phyloP scores from a whole-genome alignment of 2,888 invertebrate species.

The Drosophila phalerata region DNA sequence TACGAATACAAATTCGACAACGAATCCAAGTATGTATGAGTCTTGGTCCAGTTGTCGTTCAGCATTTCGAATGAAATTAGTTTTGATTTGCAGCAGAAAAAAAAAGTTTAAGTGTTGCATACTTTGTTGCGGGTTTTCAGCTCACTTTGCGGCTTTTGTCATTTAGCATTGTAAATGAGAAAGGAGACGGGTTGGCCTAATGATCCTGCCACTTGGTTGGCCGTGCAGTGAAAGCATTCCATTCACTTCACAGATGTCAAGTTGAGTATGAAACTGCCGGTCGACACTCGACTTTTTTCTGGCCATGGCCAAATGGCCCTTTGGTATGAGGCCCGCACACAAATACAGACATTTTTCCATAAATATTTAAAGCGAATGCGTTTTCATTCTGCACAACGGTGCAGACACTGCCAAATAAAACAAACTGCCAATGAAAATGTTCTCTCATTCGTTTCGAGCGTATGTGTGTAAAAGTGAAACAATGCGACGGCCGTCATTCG shows the following conservation, averaged over 20 bases:
- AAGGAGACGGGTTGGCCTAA: constrained; percentile 4
- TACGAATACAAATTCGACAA: background rate
- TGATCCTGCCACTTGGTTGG: constrained; percentile 34
- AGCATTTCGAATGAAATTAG: constrained; percentile 60
- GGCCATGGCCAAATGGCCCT: constrained; percentile 8
- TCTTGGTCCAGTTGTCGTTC: constrained; percentile 14
- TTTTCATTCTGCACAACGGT: constrained; percentile 78
- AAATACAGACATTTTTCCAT: constrained; percentile 82
- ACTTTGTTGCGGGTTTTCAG: constrained; percentile 51
- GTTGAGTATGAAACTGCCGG: constrained; percentile 46
- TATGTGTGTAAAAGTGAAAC: constrained; percentile 65
- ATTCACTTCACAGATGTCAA: constrained; percentile 58
- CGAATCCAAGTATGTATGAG: background rate
- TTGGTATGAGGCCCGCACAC: constrained; percentile 47
- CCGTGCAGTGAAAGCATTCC: constrained; percentile 24
- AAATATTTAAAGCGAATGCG: constrained; percentile 84
- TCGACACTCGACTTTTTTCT: constrained; percentile 20
- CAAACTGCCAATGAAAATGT: constrained; percentile 67
- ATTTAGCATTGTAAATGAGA: constrained; percentile 67
- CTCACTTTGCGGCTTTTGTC: constrained; percentile 41
- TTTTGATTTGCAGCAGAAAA: constrained; percentile 57
- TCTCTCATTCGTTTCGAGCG: constrained; percentile 23
- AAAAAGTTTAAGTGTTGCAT: constrained; percentile 46
- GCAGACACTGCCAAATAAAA: constrained; percentile 70
- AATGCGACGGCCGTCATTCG: constrained; percentile 69